phyloP scores from a whole-genome alignment of 2,797 vertebrate species.

The Pipistrellus pygmaeus region DNA sequence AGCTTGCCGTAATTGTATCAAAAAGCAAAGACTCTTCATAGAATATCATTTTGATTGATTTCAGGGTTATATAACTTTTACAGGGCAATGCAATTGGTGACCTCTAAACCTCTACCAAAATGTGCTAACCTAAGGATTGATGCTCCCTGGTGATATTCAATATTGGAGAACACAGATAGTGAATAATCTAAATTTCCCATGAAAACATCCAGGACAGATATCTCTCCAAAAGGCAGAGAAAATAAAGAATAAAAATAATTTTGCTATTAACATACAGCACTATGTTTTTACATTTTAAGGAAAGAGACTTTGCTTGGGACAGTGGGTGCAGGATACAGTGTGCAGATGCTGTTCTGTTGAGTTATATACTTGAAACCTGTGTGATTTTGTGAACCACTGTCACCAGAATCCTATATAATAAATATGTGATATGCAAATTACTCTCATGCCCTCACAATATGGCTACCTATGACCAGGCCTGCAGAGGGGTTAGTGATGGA shows the following conservation, averaged over 20 bases:
- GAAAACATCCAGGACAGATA: background rate
- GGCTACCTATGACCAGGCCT: too few species aligned
- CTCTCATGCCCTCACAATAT: too few species aligned
- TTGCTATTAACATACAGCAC: background rate
- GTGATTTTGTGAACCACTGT: background rate
- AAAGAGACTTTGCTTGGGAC: background rate
- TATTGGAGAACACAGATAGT: background rate
- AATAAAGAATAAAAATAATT: background rate
- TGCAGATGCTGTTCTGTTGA: background rate
- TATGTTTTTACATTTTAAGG: background rate
- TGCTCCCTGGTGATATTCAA: background rate
- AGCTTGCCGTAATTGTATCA: background rate
- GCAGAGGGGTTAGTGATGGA: too few species aligned
- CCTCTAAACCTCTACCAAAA: background rate
- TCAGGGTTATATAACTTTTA: background rate
- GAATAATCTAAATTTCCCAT: background rate
- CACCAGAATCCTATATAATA: background rate
- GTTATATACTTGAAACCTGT: background rate
- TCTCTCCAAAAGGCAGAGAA: background rate
- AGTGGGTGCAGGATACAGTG: background rate
- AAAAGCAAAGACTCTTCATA: background rate
- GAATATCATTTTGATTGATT: background rate
- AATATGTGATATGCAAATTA: too few species aligned
- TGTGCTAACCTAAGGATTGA: background rate
- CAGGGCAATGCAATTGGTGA: rapidly evolving